Evolutionary conservation across 2,888 invertebrate genomes (phyloP), one percentile per base, ranked within the genome.

Genomic region (Arenicola marina): DNA sequence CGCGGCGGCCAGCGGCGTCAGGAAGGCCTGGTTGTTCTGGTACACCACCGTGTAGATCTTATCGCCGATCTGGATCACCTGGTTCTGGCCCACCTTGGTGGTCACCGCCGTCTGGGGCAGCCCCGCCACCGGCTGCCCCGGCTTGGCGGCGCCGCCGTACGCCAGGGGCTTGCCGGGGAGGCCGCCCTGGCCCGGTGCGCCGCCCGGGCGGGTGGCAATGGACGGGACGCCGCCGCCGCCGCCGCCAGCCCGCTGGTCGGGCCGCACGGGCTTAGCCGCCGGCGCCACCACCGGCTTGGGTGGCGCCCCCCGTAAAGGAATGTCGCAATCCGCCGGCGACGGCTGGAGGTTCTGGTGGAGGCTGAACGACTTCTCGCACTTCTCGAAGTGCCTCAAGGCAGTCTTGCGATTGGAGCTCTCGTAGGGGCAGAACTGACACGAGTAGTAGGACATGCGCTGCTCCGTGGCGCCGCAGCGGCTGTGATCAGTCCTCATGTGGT

Each of bases 401-500:
- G 94, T 94, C 32, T 92, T 92, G 84, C 93, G 95, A 77, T 93
- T 93, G 24, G 28, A n/a, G 24, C n/a, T 24, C 82, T 96, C 95
- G 78, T 94, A 95, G 0, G 93, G 92, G 85, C 96, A 96, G 78
- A 93, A 92, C 7, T 58, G 59, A 34, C 63, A 67, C 7, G 48
- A 29, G 48, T 55, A 64, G 82, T 91, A 91, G 0, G 92, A 90
- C 31, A 91, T 90, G 0, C 92, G 92, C 69, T 92, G 87, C 75
- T 94, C 93, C 64, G 95, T 84, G 66, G 91, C 89, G 3, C 92
- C 94, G 73, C 91, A 87, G 21, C 91, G 89, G 72, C 90, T 90
- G 82, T 96, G 96, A 77, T 92, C 90, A 0, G 91, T 90, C 81
- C 95, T 92, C 92, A 95, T 93, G 78, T 96, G 96, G 78, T 89